Conservation (phyloP, 2,113 vertebrate species). For the Myotis brandtii region DNA sequence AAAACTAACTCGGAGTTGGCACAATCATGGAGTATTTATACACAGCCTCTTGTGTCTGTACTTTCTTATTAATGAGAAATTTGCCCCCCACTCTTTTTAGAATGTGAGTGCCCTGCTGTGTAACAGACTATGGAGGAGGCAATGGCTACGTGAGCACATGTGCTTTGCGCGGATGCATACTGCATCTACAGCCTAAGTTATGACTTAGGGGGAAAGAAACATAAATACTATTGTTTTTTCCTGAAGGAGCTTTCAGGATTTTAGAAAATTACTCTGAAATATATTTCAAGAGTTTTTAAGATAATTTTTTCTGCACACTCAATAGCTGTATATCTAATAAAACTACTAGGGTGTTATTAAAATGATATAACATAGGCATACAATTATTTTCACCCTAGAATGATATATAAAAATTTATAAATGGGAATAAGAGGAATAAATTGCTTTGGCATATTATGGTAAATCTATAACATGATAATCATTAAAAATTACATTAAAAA, state of each 20-base stretch:
- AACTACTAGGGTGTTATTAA: not conserved
- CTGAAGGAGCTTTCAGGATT: not conserved
- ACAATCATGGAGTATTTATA: fast-evolving
- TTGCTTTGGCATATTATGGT: not conserved
- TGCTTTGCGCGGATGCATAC: not conserved
- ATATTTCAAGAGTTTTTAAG: conserved; percentile 16
- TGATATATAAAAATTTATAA: not conserved
- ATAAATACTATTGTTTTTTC: not conserved
- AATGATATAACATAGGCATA: not conserved
- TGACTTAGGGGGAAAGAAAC: not conserved
- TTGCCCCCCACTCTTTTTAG: not conserved
- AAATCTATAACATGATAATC: not conserved
- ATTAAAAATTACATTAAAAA: not conserved
- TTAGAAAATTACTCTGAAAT: conserved; percentile 39
- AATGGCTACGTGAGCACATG: fast-evolving
- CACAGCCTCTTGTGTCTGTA: not conserved
- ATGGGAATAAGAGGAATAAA: not conserved
- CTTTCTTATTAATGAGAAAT: not conserved
- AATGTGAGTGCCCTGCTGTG: not conserved
- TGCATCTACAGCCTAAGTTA: fast-evolving
- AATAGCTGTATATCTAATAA: not conserved
- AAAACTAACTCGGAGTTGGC: not conserved
- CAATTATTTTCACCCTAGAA: not conserved
- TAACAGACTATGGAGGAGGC: too few species aligned
- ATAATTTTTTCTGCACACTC: not conserved